Percentiles rank a stretch among this genome's conserved stretches.
Evolutionary conservation across 2,113 vertebrate genomes (phyloP).

Genomic region (Murina feae): DNA sequence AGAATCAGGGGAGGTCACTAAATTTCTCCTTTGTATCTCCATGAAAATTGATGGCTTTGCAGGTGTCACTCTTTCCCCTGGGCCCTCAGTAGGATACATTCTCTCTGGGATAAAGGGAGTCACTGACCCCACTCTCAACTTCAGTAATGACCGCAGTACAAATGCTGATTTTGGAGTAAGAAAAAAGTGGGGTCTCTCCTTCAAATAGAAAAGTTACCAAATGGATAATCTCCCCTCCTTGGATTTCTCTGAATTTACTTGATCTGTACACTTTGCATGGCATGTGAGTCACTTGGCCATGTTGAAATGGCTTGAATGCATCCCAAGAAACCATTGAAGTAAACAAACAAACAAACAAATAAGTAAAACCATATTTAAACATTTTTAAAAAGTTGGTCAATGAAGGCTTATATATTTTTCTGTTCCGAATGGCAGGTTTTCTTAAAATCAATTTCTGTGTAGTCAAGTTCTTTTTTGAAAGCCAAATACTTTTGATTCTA

Average conservation of each 20-base stretch:
- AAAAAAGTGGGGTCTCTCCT: background rate
- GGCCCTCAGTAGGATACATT: background rate
- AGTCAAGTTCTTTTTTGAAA: too few species aligned
- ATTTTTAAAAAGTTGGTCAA: background rate
- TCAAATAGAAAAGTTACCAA: slow-evolving; percentile 5
- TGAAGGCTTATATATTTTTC: background rate
- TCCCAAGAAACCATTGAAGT: background rate
- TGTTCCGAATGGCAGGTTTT: slow-evolving; percentile 32
- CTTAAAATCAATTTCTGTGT: too few species aligned
- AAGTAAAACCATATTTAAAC: background rate
- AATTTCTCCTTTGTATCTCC: background rate
- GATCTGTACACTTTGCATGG: background rate
- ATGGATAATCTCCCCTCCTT: background rate
- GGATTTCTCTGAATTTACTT: background rate
- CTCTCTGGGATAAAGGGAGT: background rate
- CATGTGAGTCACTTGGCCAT: background rate
- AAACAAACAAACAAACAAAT: background rate
- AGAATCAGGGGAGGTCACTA: background rate
- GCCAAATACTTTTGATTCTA: too few species aligned
- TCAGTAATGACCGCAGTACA: background rate
- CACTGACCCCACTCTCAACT: background rate
- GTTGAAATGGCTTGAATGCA: background rate
- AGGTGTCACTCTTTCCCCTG: background rate
- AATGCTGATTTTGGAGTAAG: background rate
- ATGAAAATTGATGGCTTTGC: background rate